A percentile compares a stretch with the other conserved stretches of the same genome.
Evolutionary conservation across 2,888 invertebrate species (phyloP).

Genomic region (Drosophila falleni): DNA sequence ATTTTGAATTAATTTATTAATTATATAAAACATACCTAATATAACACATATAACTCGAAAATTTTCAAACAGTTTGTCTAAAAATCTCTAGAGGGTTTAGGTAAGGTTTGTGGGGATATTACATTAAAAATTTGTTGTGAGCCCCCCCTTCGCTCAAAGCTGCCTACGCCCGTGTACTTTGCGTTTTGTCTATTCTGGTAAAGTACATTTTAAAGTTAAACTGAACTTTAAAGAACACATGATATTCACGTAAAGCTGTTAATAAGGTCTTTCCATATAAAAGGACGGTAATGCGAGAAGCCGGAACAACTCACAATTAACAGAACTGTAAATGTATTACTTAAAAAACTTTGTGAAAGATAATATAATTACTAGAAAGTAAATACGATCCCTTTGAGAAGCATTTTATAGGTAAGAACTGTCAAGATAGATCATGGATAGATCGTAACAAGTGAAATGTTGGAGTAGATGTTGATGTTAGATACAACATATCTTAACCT

Average conservation of each 20-base stretch:
- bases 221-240: neutral
- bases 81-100: too few species aligned
- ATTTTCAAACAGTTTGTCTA: too few species aligned
- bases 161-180: neutral
- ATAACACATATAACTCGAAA: too few species aligned
- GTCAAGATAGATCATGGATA: neutral
- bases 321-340: constrained; percentile 21
- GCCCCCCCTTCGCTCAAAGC: too few species aligned
- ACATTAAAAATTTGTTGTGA: too few species aligned
- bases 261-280: constrained; percentile 17
- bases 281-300: constrained; percentile 23
- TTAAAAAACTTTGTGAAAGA: constrained; percentile 11
- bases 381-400: constrained; percentile 5
- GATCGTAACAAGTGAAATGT: neutral
- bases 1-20: too few species aligned
- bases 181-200: neutral
- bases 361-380: constrained; percentile 1
- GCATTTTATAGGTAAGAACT: neutral
- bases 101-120: too few species aligned
- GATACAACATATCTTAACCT: neutral
- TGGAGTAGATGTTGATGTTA: neutral
- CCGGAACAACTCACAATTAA: constrained; percentile 26
- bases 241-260: constrained; percentile 2
- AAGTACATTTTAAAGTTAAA: neutral
- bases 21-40: too few species aligned